Percentiles rank a stretch among this genome's conserved stretches.
These are phyloP conservation scores for Brachylomia viminalis DNA, from an alignment of 2,888 invertebrate genomes.

Conservation along the genomic window DNA sequence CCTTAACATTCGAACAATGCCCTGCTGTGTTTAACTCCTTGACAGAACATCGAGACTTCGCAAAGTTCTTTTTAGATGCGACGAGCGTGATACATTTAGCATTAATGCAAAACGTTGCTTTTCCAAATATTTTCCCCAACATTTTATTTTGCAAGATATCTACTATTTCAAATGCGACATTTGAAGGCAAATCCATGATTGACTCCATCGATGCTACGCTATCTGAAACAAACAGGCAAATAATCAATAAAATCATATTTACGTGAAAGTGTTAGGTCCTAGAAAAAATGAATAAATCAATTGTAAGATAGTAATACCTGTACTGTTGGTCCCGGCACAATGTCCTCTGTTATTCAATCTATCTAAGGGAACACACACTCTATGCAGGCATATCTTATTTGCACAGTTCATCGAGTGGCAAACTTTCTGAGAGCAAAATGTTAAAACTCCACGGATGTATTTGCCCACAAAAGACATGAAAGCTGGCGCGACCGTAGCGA, in stretches of 20 bases:
- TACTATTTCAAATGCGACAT: slow-evolving; percentile 84
- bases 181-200: slow-evolving; percentile 85
- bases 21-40: slow-evolving; percentile 80
- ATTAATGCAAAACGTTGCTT: slow-evolving; percentile 84
- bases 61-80: slow-evolving; percentile 81
- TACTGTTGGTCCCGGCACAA: slow-evolving; percentile 80
- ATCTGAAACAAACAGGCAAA: slow-evolving; percentile 76
- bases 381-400: slow-evolving; percentile 81
- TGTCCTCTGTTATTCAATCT: slow-evolving; percentile 84
- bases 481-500: slow-evolving; percentile 82
- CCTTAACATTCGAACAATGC: slow-evolving; percentile 81
- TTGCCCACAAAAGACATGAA: slow-evolving; percentile 87
- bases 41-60: slow-evolving; percentile 80
- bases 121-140: slow-evolving; percentile 84
- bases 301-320: slow-evolving; percentile 73
- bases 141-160: slow-evolving; percentile 85
- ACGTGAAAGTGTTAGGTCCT: neutral
- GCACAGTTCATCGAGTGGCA: slow-evolving; percentile 87
- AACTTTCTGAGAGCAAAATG: slow-evolving; percentile 82
- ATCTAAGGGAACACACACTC: slow-evolving; percentile 79
- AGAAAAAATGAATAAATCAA: neutral
- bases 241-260: neutral
- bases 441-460: slow-evolving; percentile 84
- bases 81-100: slow-evolving; percentile 83
- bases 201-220: slow-evolving; percentile 84